Evolutionary conservation across 1,140 invertebrate genomes (phyloP), one percentile per base, ranked within the genome.

Genomic region (Belonocnema kinseyi): DNA sequence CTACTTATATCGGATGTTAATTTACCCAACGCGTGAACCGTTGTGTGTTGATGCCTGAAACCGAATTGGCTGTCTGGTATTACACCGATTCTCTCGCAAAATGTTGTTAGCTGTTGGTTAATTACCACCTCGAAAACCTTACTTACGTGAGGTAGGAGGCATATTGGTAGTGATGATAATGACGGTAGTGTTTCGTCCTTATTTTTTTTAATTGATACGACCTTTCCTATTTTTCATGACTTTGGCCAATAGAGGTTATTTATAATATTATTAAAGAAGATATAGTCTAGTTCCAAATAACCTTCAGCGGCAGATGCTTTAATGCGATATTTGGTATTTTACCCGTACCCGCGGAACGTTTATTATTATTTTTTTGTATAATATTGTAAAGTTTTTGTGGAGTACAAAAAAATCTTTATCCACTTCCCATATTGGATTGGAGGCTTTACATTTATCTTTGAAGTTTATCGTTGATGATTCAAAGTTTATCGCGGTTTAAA

Each of bases 131-230:
- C 77, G 2, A 79, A 73, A 11, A 61, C 73, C 21, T 66, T 79
- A 33, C 53, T 76, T 14, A 81, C 58, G 21, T 50, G 79, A 12
- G 66, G 52, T 5, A 75, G 61, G 14, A 81, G 19, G 50, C 73
- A 71, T 3, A 78, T 78, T 2, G 80, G 76, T 1, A n/a, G n/a
- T n/a, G n/a, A n/a, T 77, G 11, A n/a, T 78, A 78, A 17, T 50
- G n/a, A 13, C 2, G 75, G 61, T 11, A 72, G 26, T 10, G 17
- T 12, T 14, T 50, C 33, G 14, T 72, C 53, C 72, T 81, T 77
- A n/a, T 26, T 71, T 80, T 80, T 66, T 83, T 83, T 26, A 0
- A 83, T 52, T n/a, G 61, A 11, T 3, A 83, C 46, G 12, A 83
- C 33, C 73, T 79, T 77, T 0, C 74, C 77, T 73, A 17, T 46